Evolutionary conservation across 92 coral and sea anemone species (phyloP).

Genomic region (Galaxea fascicularis): DNA sequence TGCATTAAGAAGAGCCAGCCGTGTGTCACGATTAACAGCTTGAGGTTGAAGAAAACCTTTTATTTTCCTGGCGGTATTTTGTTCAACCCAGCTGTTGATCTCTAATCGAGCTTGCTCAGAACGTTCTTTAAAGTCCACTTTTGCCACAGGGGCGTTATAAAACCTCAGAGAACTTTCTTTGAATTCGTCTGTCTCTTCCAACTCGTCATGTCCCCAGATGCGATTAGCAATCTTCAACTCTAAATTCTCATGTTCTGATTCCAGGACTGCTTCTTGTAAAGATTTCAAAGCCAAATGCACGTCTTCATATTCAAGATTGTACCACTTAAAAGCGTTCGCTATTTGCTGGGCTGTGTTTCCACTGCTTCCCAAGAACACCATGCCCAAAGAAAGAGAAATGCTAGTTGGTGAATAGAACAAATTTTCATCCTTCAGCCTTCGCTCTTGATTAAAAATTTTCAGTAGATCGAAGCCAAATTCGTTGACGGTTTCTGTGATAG

Average conservation of each 20-base stretch:
- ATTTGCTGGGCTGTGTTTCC: constrained; percentile 81
- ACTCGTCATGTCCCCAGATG: constrained; percentile 81
- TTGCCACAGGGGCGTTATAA: constrained; percentile 72
- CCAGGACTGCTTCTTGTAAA: constrained; percentile 77
- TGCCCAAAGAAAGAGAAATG: constrained; percentile 79
- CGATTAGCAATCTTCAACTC: constrained; percentile 87
- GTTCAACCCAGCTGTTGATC: constrained; percentile 90
- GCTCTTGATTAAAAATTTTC: constrained; percentile 29
- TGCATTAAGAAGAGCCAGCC: constrained; percentile 84
- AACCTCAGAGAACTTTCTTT: constrained; percentile 49
- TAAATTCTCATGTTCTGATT: constrained; percentile 42
- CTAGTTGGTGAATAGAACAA: constrained; percentile 91
- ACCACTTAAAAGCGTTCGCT: constrained; percentile 79
- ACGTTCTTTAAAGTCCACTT: constrained; percentile 72
- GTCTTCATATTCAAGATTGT: constrained; percentile 54
- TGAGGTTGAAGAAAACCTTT: constrained; percentile 75
- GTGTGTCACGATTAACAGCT: constrained; percentile 60
- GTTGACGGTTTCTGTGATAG: constrained; percentile 28
- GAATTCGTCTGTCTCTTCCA: constrained; percentile 68
- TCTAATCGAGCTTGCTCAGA: constrained; percentile 75
- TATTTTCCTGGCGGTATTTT: constrained; percentile 84
- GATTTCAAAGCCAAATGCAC: constrained; percentile 76
- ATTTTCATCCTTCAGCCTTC: constrained; percentile 42
- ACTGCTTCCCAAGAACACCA: constrained; percentile 85
- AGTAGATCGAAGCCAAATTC: constrained; percentile 67